Conservation (phyloP, 2,797 vertebrate species). For the Diglossa cyanea region DNA sequence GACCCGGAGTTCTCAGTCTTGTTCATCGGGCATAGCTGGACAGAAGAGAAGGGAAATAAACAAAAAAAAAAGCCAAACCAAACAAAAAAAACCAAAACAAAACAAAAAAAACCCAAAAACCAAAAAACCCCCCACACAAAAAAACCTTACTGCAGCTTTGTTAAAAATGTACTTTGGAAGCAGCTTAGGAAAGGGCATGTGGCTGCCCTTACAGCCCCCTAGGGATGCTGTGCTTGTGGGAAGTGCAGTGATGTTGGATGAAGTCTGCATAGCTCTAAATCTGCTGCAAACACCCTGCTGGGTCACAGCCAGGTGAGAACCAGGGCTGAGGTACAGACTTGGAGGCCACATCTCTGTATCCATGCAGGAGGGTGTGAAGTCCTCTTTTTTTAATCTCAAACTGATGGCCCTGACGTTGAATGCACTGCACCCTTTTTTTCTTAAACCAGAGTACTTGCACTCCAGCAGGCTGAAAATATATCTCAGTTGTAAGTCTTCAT, state of each 20-base stretch:
- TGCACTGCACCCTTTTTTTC: neutral
- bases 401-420: neutral
- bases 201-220: constrained; percentile 8
- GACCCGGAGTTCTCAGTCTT: neutral
- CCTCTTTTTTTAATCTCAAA: neutral
- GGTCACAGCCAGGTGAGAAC: constrained; percentile 47
- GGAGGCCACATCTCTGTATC: neutral
- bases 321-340: neutral
- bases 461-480: neutral
- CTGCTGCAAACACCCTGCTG: neutral
- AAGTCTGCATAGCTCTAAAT: constrained; percentile 25
- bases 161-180: constrained; percentile 33
- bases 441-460: neutral
- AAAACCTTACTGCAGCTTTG: neutral
- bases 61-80: neutral
- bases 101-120: too few species aligned
- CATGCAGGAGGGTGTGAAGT: neutral
- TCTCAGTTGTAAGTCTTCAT: neutral
- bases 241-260: constrained; percentile 7
- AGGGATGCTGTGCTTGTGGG: neutral
- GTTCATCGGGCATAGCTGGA: neutral
- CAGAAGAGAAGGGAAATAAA: neutral
- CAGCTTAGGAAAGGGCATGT: neutral
- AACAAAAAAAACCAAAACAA: too few species aligned
- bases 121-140: too few species aligned